Conservation (phyloP, 2,888 invertebrate species). For the Philopedon plagiatum region DNA sequence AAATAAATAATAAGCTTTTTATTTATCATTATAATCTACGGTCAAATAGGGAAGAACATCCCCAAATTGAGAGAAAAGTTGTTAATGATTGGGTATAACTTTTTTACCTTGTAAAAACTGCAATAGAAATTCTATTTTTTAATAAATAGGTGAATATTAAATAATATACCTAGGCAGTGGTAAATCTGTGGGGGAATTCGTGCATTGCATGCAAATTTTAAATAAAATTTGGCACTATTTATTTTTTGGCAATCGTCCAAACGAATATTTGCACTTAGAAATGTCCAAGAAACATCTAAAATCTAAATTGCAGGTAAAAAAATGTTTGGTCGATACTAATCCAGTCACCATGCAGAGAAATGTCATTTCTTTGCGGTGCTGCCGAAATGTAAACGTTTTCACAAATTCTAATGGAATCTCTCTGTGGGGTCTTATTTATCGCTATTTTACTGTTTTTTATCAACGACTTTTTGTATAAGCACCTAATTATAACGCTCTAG, state of each 20-base stretch:
- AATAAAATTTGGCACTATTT: conserved; percentile 8
- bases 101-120: not conserved
- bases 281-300: not conserved
- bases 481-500: too few relatives aligned
- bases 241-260: conserved; percentile 12
- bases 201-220: conserved; percentile 17
- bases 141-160: not conserved
- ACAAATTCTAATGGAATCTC: not conserved
- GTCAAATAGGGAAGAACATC: too few relatives aligned
- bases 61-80: too few relatives aligned
- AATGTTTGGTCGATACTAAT: conserved; percentile 34
- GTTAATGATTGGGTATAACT: not conserved
- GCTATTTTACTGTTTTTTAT: too few relatives aligned
- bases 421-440: too few relatives aligned
- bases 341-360: conserved; percentile 35
- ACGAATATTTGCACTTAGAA: not conserved
- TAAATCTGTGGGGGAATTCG: not conserved
- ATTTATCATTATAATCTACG: too few relatives aligned
- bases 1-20: not conserved
- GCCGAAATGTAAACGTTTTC: not conserved
- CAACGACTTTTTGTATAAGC: too few relatives aligned
- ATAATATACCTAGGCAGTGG: conserved; percentile 10
- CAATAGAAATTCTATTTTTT: not conserved
- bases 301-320: conserved; percentile 1
- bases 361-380: conserved; percentile 29